Conservation (phyloP, 2,113 vertebrate species). For the Chrysemys picta region DNA sequence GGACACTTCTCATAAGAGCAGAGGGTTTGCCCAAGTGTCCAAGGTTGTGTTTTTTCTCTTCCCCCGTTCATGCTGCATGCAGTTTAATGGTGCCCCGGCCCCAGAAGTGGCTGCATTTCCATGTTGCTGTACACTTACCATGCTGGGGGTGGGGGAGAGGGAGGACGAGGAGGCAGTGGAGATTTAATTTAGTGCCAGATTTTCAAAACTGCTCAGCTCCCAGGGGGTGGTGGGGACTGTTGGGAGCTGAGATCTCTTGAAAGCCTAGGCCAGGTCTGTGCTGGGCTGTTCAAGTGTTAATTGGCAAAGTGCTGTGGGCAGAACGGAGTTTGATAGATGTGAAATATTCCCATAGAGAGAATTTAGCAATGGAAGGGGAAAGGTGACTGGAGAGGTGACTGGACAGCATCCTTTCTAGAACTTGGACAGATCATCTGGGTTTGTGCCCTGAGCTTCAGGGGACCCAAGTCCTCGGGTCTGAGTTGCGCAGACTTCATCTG, state of each 20-base stretch:
- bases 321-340: neutral
- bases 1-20: too few relatives aligned
- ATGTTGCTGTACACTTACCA: neutral
- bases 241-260: neutral
- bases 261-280: neutral
- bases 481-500: neutral
- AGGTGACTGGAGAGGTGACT: neutral
- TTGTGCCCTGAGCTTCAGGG: neutral
- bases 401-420: neutral
- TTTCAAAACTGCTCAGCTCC: neutral
- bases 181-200: neutral
- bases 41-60: neutral
- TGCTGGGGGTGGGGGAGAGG: neutral
- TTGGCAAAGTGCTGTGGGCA: neutral
- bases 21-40: neutral
- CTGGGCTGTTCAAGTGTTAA: neutral
- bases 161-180: neutral
- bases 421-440: too few relatives aligned
- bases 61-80: rapidly evolving
- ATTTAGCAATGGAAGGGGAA: rapidly evolving
- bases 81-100: rapidly evolving
- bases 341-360: neutral
- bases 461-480: neutral
- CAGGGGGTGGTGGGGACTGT: neutral
- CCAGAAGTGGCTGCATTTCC: neutral